These are phyloP conservation scores for Acrossocheilus wenchowensis DNA, from an alignment of 2,797 vertebrate species.

Conservation along the genomic window DNA sequence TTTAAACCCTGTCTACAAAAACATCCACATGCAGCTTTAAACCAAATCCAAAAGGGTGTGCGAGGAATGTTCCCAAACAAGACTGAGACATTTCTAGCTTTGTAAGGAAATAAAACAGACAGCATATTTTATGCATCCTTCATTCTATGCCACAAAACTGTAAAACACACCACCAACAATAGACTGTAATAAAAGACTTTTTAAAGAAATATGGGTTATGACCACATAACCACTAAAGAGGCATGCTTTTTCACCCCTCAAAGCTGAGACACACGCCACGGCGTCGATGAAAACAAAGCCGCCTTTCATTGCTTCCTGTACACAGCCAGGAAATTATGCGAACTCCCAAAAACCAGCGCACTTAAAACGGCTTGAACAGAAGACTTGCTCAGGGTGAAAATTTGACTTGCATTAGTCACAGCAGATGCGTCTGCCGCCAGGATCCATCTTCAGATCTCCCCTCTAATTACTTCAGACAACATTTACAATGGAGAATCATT, in stretches of 20 bases:
- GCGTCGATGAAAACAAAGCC: constrained; percentile 42
- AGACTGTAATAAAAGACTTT: constrained; percentile 36
- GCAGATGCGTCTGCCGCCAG: constrained; percentile 15
- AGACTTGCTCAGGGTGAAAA: constrained; percentile 31
- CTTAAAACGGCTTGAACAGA: constrained; percentile 27
- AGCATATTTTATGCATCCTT: not conserved
- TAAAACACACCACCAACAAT: constrained; percentile 32
- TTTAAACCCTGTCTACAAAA: not conserved
- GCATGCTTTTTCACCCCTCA: not conserved
- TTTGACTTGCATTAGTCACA: constrained; percentile 55
- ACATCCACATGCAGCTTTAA: not conserved
- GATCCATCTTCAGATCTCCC: constrained; percentile 38
- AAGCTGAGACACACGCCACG: constrained; percentile 11
- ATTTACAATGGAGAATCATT: constrained; percentile 15
- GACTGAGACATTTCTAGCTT: constrained; percentile 7
- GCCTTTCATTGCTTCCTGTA: constrained; percentile 49
- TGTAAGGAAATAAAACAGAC: constrained; percentile 4
- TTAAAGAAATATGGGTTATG: constrained; percentile 28
- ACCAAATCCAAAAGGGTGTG: not conserved
- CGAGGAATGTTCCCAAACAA: constrained; percentile 19
- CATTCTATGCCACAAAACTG: not conserved
- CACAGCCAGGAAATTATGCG: constrained; percentile 16
- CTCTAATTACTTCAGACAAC: constrained; percentile 39
- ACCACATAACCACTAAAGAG: not conserved
- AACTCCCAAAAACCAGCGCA: constrained; percentile 35